Base-by-base conservation (phyloP, 92 coral and sea anemone species). In the Muricea muricata region DNA sequence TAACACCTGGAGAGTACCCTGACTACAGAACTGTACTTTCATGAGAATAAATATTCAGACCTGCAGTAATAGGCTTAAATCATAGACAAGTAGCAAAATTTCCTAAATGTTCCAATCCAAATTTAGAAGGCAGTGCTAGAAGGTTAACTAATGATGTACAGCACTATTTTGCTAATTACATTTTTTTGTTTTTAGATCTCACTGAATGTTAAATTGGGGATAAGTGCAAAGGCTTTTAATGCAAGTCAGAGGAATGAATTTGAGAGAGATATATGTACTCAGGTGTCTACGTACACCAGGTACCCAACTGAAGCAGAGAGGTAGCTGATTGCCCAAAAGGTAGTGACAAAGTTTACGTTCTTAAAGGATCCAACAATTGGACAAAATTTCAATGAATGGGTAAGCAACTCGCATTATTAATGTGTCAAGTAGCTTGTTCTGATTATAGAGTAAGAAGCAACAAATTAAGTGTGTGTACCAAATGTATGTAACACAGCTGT, bases 261-360 rank as follows among this genome's bases (percentile, higher is more conserved):
- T 85, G 77, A 46, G 7, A 61, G 57, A 39, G 89, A 85, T 85
- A 76, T 85, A 4, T 85, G 84, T 34, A 85, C 89, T 8, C 40
- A 75, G 66, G 67, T 85, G 20, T 28, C 84, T 17, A 30, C 56
- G 1, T 75, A 75, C 41, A 85, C 88, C 65, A 85, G 88, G 67
- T 85, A 76, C 52, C 88, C 88, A 21, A 84, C 88, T 33, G 83
- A 84, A 63, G 31, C 60, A 28, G 88, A 84, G 30, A 48, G 88
- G 48, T 32, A 24, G 55, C 30, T 29, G 6, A 54, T 75, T 30
- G 89, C 84, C 17, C 65, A 85, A 35, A 75, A 75, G 34, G 77
- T 58, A 29, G 84, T 85, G 35, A 28, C 2, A 33, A 40, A 58
- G 25, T 85, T 75, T 65, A 75, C 84, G 17, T 85, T 85, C 21